Evolutionary conservation across 2,888 invertebrate genomes (phyloP).

Genomic region (Drosophila cognata): DNA sequence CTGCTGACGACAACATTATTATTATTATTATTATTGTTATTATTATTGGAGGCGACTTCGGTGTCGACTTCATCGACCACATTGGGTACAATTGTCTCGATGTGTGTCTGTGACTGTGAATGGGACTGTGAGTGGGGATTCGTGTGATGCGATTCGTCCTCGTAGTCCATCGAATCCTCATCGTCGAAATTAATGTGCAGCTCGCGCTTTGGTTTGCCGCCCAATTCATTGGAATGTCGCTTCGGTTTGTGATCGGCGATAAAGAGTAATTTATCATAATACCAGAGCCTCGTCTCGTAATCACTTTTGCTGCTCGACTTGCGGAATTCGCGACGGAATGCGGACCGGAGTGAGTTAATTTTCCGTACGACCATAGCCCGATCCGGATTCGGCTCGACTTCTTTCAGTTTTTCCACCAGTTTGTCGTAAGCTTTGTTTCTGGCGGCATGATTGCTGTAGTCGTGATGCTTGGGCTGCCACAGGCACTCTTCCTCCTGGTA

Average conservation of each 20-base stretch:
- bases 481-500: conserved; percentile 84
- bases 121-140: conserved; percentile 3
- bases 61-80: conserved; percentile 62
- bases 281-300: conserved; percentile 84
- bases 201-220: conserved; percentile 77
- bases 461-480: conserved; percentile 84
- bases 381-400: conserved; percentile 84
- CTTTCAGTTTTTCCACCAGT: conserved; percentile 83
- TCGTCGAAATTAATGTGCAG: conserved; percentile 81
- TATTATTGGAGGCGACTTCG: conserved; percentile 25
- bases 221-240: conserved; percentile 63
- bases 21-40: neutral
- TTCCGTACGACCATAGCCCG: conserved; percentile 84
- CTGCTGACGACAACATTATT: conserved; percentile 68
- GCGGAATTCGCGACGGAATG: conserved; percentile 83
- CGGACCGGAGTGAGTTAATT: conserved; percentile 84
- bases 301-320: conserved; percentile 78
- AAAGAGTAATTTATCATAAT: conserved; percentile 83
- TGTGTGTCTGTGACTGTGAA: conserved; percentile 58
- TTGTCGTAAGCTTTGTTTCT: conserved; percentile 84
- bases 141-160: conserved; percentile 77
- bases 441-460: conserved; percentile 83
- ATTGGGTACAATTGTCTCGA: conserved; percentile 60
- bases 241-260: conserved; percentile 84
- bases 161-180: conserved; percentile 83